These are phyloP conservation scores for Podarcis muralis DNA, from an alignment of 2,113 vertebrate genomes.

Conservation along the genomic window DNA sequence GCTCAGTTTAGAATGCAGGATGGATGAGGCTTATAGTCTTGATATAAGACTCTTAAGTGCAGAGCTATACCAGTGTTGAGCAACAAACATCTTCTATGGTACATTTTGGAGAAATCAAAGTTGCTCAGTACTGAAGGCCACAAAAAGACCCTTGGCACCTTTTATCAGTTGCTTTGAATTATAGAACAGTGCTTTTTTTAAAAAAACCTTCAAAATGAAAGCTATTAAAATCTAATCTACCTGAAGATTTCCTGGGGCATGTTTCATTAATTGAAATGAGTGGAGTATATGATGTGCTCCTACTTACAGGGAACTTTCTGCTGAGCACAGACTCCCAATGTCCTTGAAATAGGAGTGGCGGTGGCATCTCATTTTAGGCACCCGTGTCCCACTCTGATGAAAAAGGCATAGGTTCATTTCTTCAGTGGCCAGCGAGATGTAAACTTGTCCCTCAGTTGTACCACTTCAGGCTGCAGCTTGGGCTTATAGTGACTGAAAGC, in stretches of 20 bases:
- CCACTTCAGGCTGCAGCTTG: background rate
- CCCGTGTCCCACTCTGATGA: too few relatives aligned
- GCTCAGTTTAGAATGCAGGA: too few relatives aligned
- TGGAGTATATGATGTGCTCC: background rate
- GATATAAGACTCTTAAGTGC: too few relatives aligned
- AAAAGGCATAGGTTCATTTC: background rate
- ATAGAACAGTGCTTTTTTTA: too few relatives aligned
- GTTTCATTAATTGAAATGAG: background rate
- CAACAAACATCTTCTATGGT: too few relatives aligned
- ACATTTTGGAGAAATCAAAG: too few relatives aligned
- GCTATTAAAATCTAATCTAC: background rate
- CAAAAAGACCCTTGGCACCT: background rate
- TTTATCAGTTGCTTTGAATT: background rate
- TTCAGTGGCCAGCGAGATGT: too few relatives aligned
- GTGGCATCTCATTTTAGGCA: background rate
- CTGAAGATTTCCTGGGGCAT: background rate
- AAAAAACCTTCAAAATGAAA: background rate
- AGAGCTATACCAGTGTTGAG: too few relatives aligned
- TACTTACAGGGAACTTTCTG: background rate
- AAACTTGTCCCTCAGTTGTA: background rate
- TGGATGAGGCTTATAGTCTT: too few relatives aligned
- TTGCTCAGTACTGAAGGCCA: background rate
- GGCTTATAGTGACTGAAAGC: background rate
- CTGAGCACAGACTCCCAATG: background rate
- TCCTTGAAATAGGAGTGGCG: background rate